phyloP scores from a whole-genome alignment of 2,113 vertebrate genomes.

The Zosterops hypoxanthus region DNA sequence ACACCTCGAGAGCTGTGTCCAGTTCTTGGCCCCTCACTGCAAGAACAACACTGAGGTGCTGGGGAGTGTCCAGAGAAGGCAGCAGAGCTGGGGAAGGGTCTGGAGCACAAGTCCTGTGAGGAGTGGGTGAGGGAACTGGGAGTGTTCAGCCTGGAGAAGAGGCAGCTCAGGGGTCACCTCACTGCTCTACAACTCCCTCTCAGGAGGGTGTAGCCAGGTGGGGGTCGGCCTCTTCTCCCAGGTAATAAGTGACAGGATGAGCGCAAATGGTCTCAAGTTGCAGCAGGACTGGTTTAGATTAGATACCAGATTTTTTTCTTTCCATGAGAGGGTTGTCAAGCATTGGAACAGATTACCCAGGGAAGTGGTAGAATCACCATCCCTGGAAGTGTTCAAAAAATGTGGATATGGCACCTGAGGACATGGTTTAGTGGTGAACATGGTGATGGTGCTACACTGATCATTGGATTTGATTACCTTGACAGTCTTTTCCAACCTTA shows the following conservation, averaged over 20 bases:
- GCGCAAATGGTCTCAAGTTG: not conserved
- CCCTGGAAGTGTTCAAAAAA: not conserved
- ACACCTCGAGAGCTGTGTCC: accelerated
- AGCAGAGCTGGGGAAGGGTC: accelerated
- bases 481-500: not conserved
- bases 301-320: not conserved
- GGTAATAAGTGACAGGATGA: not conserved
- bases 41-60: not conserved
- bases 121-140: not conserved
- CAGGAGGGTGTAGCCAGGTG: not conserved
- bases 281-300: not conserved
- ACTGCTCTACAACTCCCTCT: not conserved
- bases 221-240: not conserved
- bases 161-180: not conserved
- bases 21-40: not conserved
- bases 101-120: not conserved
- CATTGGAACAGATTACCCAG: not conserved
- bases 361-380: not conserved
- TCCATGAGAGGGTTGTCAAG: not conserved
- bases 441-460: accelerated
- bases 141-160: not conserved
- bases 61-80: not conserved
- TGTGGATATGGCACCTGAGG: accelerated
- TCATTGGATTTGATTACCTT: accelerated
- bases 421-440: not conserved